Evolutionary conservation across 2,113 vertebrate genomes (phyloP).

Genomic region (Cathartes aura): DNA sequence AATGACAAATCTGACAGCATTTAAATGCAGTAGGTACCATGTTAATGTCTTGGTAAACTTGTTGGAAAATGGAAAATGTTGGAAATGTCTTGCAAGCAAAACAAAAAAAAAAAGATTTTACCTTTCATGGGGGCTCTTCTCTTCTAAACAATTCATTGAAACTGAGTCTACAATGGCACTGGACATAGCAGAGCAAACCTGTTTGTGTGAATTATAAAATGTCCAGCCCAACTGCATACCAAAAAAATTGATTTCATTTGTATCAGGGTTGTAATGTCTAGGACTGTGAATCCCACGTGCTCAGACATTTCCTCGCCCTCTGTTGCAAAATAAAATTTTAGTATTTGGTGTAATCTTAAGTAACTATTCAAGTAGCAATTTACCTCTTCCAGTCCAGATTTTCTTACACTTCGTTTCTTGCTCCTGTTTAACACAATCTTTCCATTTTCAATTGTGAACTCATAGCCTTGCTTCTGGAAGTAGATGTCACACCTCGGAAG

Average conservation of each 20-base stretch:
- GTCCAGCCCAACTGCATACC: not conserved
- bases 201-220: not conserved
- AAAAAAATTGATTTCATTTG: not conserved
- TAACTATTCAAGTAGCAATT: not conserved
- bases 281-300: not conserved
- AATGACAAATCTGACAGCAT: not conserved
- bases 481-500: slow-evolving; percentile 83
- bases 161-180: not conserved
- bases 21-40: not conserved
- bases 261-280: not conserved
- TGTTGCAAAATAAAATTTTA: not conserved
- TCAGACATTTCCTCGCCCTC: not conserved
- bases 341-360: not conserved
- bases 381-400: slow-evolving; percentile 75
- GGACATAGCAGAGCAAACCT: not conserved
- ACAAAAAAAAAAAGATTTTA: not conserved
- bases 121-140: not conserved
- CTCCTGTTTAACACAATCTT: slow-evolving; percentile 79
- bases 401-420: slow-evolving; percentile 52
- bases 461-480: slow-evolving; percentile 82
- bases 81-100: not conserved
- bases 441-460: slow-evolving; percentile 81
- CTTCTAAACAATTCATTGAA: not conserved
- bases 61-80: not conserved
- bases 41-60: not conserved